phyloP scores from a whole-genome alignment of 2,888 invertebrate genomes.

The Zaprionus obscuricornis region DNA sequence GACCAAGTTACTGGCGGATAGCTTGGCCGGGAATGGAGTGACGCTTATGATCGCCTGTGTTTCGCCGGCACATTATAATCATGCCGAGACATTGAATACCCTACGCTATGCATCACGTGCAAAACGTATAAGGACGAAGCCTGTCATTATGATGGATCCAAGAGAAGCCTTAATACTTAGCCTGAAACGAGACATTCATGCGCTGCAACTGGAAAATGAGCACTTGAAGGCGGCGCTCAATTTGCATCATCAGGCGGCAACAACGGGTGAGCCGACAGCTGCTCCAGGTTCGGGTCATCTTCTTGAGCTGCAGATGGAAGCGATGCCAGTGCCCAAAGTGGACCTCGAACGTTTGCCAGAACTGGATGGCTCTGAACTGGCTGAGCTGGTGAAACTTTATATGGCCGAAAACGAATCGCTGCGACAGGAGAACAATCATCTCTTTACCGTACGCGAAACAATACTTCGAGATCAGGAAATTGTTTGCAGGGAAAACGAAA shows the following conservation, averaged over 20 bases:
- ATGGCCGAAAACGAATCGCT: conserved; percentile 91
- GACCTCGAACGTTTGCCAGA: conserved; percentile 90
- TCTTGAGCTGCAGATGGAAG: conserved; percentile 56
- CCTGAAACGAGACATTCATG: conserved; percentile 93
- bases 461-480: conserved; percentile 94
- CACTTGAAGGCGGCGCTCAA: conserved; percentile 91
- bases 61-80: conserved; percentile 93
- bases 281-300: no score
- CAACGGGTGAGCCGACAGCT: conserved; percentile 52
- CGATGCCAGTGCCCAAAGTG: conserved; percentile 85
- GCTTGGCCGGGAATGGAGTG: conserved; percentile 96
- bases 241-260: conserved; percentile 85
- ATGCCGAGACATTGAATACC: conserved; percentile 94
- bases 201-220: conserved; percentile 93
- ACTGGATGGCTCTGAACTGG: conserved; percentile 90
- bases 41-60: conserved; percentile 98
- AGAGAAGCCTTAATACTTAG: conserved; percentile 95
- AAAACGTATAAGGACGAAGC: conserved; percentile 96
- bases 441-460: conserved; percentile 91
- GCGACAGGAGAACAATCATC: conserved; percentile 92
- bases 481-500: conserved; percentile 95
- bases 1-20: conserved; percentile 96
- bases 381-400: conserved; percentile 93
- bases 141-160: conserved; percentile 97
- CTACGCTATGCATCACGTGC: conserved; percentile 96